Evolutionary conservation across 2,113 vertebrate genomes (phyloP), one percentile per base, ranked within the genome.

Genomic region (Odocoileus hemionus): DNA sequence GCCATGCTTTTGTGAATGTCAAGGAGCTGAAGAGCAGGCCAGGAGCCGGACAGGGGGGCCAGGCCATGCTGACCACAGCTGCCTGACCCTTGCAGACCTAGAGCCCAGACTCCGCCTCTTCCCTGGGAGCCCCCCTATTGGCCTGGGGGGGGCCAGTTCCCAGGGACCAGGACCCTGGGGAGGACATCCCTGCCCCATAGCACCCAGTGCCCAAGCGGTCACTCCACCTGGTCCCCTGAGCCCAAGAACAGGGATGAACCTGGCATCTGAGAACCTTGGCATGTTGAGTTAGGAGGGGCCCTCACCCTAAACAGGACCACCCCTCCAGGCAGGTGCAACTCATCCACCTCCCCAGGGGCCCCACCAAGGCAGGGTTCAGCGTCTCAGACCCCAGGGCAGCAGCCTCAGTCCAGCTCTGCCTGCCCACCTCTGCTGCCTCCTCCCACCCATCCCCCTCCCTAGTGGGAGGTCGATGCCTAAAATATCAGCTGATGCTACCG

Each of bases 291-390:
- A 16, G 84, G 74, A 33, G 60, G 7, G 47, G 33, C 14, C 43
- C 33, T n/a, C 1, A 1, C 83, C 70, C 17, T 50, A 14, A 76
- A 50, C 79, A 57, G 36, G 12, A 57, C 13, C 45, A 14, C 25
- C 25, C 80, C 47, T 39, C 26, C 50, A 47, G 28, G 30, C n/a
- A 25, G 17, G 7, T 0, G 23, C 30, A 33, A 0, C 5, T 19
- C 11, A 2, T 8, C 6, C 0, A 5, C 28, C 16, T 23, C 14
- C 36, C 30, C 13, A 1, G 2, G 1, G 1, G 5, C 2, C 28
- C n/a, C 19, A 23, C 58, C 21, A 0, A 1, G 1, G 12, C 14
- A 0, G 11, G 17, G 19, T 36, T 47, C 21, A 14, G 70, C 3
- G 5, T 36, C 74, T 47, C 70, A 39, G 67, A 33, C 4, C 25